Percentiles rank a stretch among this genome's conserved stretches.
Evolutionary conservation across 2,888 invertebrate genomes (phyloP).

Genomic region (Syritta pipiens): DNA sequence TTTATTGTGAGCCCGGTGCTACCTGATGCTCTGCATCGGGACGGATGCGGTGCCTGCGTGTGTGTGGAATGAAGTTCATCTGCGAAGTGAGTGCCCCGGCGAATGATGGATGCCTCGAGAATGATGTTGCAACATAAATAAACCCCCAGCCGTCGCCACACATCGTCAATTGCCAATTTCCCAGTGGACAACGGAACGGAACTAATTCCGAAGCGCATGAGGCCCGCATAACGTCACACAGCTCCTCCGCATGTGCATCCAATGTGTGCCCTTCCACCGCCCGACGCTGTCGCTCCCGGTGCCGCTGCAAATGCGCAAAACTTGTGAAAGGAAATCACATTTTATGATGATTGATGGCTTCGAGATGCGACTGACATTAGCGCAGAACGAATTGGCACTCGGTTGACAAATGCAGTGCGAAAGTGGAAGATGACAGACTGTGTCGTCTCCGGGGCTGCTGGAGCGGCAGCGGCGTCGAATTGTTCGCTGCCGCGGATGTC

Average conservation of each 20-base stretch:
- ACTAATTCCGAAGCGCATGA: slow-evolving; percentile 42
- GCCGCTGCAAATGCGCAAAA: neutral
- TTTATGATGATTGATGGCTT: slow-evolving; percentile 67
- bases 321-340: slow-evolving; percentile 67
- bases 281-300: neutral
- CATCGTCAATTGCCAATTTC: slow-evolving; percentile 60
- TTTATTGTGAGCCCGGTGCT: slow-evolving; percentile 65
- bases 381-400: slow-evolving; percentile 63
- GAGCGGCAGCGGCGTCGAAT: neutral
- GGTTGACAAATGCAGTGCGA: slow-evolving; percentile 62
- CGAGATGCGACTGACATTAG: slow-evolving; percentile 66
- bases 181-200: slow-evolving; percentile 59
- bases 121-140: slow-evolving; percentile 23
- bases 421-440: slow-evolving; percentile 56
- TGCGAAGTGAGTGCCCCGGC: neutral
- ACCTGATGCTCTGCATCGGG: slow-evolving; percentile 49
- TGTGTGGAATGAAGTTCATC: neutral
- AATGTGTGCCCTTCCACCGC: slow-evolving; percentile 18
- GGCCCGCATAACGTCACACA: slow-evolving; percentile 7
- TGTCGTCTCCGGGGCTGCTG: slow-evolving; percentile 12
- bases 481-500: neutral
- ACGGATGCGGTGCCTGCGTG: neutral
- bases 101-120: slow-evolving; percentile 33
- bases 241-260: neutral
- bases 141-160: slow-evolving; percentile 34